Evolutionary conservation across 2,797 vertebrate species (phyloP), one percentile per base, ranked within the genome.

Genomic region (Eulemur coronatus): DNA sequence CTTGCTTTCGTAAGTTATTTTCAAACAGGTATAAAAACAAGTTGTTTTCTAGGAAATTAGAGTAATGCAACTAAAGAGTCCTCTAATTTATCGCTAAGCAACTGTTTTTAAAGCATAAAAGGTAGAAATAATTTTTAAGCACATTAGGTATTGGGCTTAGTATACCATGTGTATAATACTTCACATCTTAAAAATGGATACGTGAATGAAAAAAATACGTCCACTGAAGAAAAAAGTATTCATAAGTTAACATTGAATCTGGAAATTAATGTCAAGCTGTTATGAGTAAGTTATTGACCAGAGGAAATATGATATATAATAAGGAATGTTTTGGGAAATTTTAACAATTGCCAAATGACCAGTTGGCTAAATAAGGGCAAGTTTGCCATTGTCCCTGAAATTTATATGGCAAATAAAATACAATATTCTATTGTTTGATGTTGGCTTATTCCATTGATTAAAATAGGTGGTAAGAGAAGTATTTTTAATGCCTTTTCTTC

Each of bases 81-180:
- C 11, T 86, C 26, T 86, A 55, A 78, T 65, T 59, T 41, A 7
- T 82, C 73, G 6, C 2, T 57, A 67, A 70, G 22, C 67, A 61
- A 84, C 70, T 92, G n/a, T 78, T 96, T 70, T 90, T 91, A 86
- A 89, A 91, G 57, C 43, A 2, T 88, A 30, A 96, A 87, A 73
- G 52, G 30, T 59, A 72, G 82, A 96, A 76, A 48, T 89, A 73
- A 70, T 87, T 94, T 85, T 85, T n/a, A 82, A 26, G 11, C 22
- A 82, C 7, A 63, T 3, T 43, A 87, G 55, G 6, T 57, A 26
- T 35, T 86, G 43, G 46, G 20, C 41, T 63, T 28, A 59, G 46
- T 14, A 48, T 91, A 38, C 13, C 15, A 18, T 7, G 9, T 43
- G 11, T 38, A 0, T 7, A 20, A 20, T 70, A 61, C 1, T 84